phyloP scores from a whole-genome alignment of 64 coral and sea anemone genomes.

The Acropora yongei region DNA sequence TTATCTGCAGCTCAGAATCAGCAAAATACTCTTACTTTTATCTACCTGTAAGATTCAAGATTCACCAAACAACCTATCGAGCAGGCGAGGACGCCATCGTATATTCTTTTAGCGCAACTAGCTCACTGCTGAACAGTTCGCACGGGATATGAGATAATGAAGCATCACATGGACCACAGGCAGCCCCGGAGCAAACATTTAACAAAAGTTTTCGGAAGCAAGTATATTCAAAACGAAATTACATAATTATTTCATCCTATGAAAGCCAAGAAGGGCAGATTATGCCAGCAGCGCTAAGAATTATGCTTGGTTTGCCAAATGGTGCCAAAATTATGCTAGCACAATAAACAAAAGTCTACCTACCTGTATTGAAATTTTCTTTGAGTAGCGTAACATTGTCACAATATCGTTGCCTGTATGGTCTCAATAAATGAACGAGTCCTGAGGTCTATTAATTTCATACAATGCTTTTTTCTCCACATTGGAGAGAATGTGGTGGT shows the following conservation, averaged over 20 bases:
- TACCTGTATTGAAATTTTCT: too few species aligned
- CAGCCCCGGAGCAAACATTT: neutral
- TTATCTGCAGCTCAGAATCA: too few species aligned
- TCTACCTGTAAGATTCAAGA: neutral
- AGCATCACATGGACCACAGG: neutral
- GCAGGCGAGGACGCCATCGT: neutral
- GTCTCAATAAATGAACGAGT: too few species aligned
- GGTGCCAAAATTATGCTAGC: too few species aligned
- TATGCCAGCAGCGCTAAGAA: neutral
- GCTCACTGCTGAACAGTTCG: neutral
- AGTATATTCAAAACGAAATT: neutral
- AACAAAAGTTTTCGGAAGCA: slow-evolving; percentile 8
- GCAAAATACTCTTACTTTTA: too few species aligned
- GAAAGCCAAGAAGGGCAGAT: neutral
- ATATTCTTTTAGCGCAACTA: neutral
- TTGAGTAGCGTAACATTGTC: too few species aligned
- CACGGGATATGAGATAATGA: neutral
- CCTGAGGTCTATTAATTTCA: too few species aligned
- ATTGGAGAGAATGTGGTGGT: too few species aligned
- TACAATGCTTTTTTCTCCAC: too few species aligned
- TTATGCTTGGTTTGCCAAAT: too few species aligned
- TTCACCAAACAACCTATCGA: neutral
- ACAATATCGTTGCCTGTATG: too few species aligned
- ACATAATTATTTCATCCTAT: neutral
- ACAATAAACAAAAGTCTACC: too few species aligned